Base-by-base conservation (phyloP, 2,113 vertebrate genomes). In the Gopherus flavomarginatus region DNA sequence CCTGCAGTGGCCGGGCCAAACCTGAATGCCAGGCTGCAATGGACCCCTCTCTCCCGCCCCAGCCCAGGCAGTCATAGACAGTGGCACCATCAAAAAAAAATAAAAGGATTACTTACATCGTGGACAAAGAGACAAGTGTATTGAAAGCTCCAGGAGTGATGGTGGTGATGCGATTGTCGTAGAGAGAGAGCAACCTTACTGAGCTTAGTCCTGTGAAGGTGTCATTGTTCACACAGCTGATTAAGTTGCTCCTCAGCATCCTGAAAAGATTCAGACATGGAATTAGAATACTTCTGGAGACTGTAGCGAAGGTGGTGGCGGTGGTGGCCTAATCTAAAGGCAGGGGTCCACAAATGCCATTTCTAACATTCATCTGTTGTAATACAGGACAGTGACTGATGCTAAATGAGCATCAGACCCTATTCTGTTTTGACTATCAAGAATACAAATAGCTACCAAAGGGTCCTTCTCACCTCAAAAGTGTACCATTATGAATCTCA, bases 171-270 rank as follows among this genome's bases (percentile, higher is more conserved):
- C 98, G 98, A 93, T 99, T 99, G 98, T 99, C 99, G 5, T 99
- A 99, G 26, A 99, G 98, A 1, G 99, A 99, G 21, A 99, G 99
- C 93, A 99, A 98, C 44, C 99, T 98, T 88, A 99, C 99, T 0
- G 99, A 99, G 95, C 99, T 99, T 96, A 99, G 98, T 78, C 99
- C 99, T 2, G 99, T 98, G 54, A 99, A 99, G 4, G 99, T 99
- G 52, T 98, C 98, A 31, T 99, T 99, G 98, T 99, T 99, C 86
- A 99, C 98, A 93, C 99, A 99, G 98, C 98, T 99, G 98, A 99
- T 98, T 95, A 98, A 98, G 98, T 99, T 99, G 97, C 99, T 99
- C 86, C 99, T 98, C 89, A 99, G 98, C 99, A 99, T 99, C 96
- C 99, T 99, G 92, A 6, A 94, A 96, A 54, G 91, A 89, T 95